Evolutionary conservation across 2,888 invertebrate genomes (phyloP).

Genomic region (Mermis nigrescens): DNA sequence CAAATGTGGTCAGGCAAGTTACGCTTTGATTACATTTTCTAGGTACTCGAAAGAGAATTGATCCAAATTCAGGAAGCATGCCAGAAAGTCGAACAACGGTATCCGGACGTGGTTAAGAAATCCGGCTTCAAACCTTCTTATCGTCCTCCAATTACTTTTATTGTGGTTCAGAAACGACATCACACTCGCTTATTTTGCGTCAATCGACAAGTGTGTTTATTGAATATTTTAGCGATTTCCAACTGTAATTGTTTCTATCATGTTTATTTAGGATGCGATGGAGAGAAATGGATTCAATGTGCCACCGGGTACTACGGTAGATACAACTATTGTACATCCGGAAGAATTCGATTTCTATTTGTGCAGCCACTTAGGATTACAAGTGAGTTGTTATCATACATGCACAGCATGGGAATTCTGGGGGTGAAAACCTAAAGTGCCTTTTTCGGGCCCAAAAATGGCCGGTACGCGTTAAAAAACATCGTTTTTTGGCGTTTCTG

Average conservation of each 20-base stretch:
- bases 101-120: neutral
- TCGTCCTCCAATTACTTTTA: constrained; percentile 25
- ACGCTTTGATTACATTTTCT: neutral
- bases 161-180: constrained; percentile 17
- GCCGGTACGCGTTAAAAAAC: no score
- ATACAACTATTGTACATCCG: constrained; percentile 24
- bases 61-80: neutral
- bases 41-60: neutral
- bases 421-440: no score
- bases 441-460: no score
- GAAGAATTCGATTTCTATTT: constrained; percentile 28
- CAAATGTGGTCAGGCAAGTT: neutral
- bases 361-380: constrained; percentile 19
- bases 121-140: constrained; percentile 18
- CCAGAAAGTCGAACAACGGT: neutral
- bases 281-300: neutral
- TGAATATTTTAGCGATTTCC: no score
- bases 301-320: constrained; percentile 16
- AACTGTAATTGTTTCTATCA: neutral
- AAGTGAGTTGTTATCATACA: no score
- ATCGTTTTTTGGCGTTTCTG: no score
- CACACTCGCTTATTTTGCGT: constrained; percentile 15
- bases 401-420: no score
- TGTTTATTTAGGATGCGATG: neutral
- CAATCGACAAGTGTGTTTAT: constrained; percentile 2